Conservation (phyloP, 2,888 invertebrate genomes). For the Protonemura montana region DNA sequence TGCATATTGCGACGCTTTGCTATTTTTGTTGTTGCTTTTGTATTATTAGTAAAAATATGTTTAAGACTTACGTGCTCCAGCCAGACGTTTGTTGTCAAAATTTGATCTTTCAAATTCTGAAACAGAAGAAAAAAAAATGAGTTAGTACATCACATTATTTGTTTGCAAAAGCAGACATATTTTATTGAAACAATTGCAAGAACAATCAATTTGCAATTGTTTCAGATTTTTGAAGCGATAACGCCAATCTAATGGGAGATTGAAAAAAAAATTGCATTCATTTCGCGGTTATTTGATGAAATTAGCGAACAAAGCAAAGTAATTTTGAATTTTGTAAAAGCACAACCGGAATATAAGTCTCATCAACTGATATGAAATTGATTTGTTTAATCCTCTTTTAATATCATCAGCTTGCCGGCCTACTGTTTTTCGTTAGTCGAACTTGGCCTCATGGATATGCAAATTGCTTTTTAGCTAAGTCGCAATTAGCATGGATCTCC, state of each 20-base stretch:
- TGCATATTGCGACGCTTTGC: too few relatives aligned
- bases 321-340: background rate
- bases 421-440: background rate
- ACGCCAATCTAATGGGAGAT: background rate
- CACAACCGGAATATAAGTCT: background rate
- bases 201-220: background rate
- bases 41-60: background rate
- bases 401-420: background rate
- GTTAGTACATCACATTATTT: background rate
- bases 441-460: background rate
- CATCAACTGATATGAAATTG: background rate
- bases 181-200: background rate
- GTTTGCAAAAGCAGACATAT: background rate
- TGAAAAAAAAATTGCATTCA: background rate
- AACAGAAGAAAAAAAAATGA: slow-evolving; percentile 60
- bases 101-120: slow-evolving; percentile 94
- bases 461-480: slow-evolving; percentile 2
- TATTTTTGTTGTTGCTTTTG: too few relatives aligned
- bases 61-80: slow-evolving; percentile 83
- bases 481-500: background rate
- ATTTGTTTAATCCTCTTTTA: background rate
- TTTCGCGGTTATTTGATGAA: background rate
- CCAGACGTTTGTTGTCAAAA: slow-evolving; percentile 94
- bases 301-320: background rate
- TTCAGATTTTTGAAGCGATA: background rate